Base-by-base conservation (phyloP, 2,888 invertebrate genomes). In the Acronicta aceris region DNA sequence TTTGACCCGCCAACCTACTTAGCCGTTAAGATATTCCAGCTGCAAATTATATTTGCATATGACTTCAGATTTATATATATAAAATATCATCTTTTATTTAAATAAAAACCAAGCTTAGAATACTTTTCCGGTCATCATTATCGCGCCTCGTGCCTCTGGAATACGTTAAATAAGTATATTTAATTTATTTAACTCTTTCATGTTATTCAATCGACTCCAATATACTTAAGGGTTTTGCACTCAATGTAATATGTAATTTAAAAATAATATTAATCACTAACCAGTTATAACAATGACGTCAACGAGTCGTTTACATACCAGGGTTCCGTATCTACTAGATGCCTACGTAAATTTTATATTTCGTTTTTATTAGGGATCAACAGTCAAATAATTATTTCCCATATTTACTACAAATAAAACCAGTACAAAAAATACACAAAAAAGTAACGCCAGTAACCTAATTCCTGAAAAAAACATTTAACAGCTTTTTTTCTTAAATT, bases 271-370 rank as follows among this genome's bases (percentile, higher is more conserved):
- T 59, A 59, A 69, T 57, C 59, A 74, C 62, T 60, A 83, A 82
- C 84, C 81, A 78, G 81, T 83, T 81, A 69, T 71, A 72, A 72
- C 78, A 81, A 80, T 75, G 74, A n/a, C n/a, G n/a, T 38, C 38
- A 38, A n/a, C 38, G 38, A 38, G n/a, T 38, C 21, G 21, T 0
- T 6, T 38, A 6, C 7, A n/a, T 0, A 38, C 6, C n/a, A 2
- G n/a, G n/a, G 38, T 38, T 38, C 38, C 38, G 38, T 38, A 38
- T n/a, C n/a, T n/a, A n/a, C n/a, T n/a, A n/a, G n/a, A n/a, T n/a
- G n/a, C n/a, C n/a, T 2, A 5, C n/a, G 6, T n/a, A 1, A n/a
- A n/a, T n/a, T n/a, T 33, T 10, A 7, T 30, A 30, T 13, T 4
- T 36, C 12, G 36, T 36, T 4, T 36, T 33, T 33, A 33, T 33